Evolutionary conservation across 2,113 vertebrate genomes (phyloP), one percentile per base, ranked within the genome.

Genomic region (Falcunculus frontatus): DNA sequence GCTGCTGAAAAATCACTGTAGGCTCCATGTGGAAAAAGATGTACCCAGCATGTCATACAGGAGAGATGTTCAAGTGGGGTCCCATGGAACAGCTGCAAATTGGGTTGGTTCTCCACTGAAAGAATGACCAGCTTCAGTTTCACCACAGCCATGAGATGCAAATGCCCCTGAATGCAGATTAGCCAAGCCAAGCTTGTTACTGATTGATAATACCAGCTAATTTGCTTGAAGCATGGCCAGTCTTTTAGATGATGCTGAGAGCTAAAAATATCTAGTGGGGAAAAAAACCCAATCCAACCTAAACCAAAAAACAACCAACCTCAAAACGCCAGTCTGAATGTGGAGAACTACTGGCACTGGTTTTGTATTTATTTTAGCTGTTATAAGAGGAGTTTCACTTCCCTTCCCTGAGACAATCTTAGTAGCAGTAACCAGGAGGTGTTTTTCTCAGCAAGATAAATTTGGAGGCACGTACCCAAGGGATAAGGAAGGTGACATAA

Each of bases 201-300:
- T 59, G 52, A 29, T 47, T 67, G 65, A 3, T 59, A 75, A 65
- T 46, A 56, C 13, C 56, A 21, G 4, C 10, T 10, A 5, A 23
- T 68, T 94, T 76, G 6, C 32, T 53, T 82, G 47, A 78, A 78
- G 44, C 52, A 39, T 8, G 27, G 26, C 21, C 11, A 25, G 14
- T 33, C 44, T 55, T 89, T 67, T 30, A 72, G 25, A 56, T 62
- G 69, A 68, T 23, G 22, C 42, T 33, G 57, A 56, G 44, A 74
- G 22, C 11, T 78, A 33, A 79, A 85, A 91, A 18, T 16, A 70
- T 12, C 59, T 25, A 64, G 26, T 32, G 52, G 16, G 13, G 5
- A 1, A 6, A 47, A n/a, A 42, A 19, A 0, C 0, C 29, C 56
- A 83, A 16, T 22, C 25, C 53, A 57, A n/a, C 35, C 18, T 73